Evolutionary conservation across 2,113 vertebrate genomes (phyloP), one percentile per base, ranked within the genome.

Genomic region (Raphicerus campestris): DNA sequence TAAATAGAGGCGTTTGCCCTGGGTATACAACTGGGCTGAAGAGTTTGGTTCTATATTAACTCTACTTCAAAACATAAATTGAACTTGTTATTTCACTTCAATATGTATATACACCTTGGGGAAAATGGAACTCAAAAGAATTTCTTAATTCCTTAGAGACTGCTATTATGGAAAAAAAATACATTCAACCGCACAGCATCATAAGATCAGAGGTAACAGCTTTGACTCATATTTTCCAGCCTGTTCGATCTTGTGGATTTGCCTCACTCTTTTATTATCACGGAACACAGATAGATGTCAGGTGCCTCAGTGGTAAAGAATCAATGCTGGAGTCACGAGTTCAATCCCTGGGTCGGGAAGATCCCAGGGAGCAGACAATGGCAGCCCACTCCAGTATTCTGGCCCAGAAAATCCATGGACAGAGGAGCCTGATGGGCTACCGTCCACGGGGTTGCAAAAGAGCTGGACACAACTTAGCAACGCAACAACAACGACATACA

Each of bases 41-140:
- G 58, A 56, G 42, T 49, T 90, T n/a, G 2, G 58, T 92, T 88
- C 90, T 61, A 60, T 39, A 97, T 95, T 93, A 95, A 95, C 58
- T 77, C 42, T 3, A 86, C 61, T 93, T 93, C 90, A 93, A 97
- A 87, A 88, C 91, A 63, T 32, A 86, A 77, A 58, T 7, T 30
- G 22, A 56, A 73, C n/a, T 56, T 61, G 51, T 32, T 45, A 91
- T 49, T 94, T 96, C 61, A 84, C 84, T 63, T 75, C 49, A 24
- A 35, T 63, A n/a, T 32, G 35, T 9, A 80, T 20, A 51, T 32
- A 89, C 5, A 42, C 20, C 26, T 84, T 92, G 10, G 35, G n/a
- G 47, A 95, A 80, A 91, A 61, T 58, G 51, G 86, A 93, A 88
- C 10, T 87, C 83, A 73, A 61, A 70, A 75, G 32, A 22, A 83